These are phyloP conservation scores for Hirtodrosophila histrioides DNA, from an alignment of 2,888 invertebrate genomes.

Conservation along the genomic window DNA sequence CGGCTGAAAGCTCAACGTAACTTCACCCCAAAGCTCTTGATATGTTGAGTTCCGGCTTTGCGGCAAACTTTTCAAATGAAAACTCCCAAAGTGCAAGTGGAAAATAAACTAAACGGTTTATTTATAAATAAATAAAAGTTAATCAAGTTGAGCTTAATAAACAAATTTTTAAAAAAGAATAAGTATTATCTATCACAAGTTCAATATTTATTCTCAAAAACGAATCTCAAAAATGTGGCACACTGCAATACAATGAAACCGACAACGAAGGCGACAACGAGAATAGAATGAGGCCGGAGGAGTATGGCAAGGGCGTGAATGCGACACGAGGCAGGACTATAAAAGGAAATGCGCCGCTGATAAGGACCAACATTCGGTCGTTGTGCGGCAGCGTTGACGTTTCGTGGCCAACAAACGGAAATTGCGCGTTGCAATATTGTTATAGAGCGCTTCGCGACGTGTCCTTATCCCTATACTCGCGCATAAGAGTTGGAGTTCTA, in stretches of 20 bases:
- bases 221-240: neutral
- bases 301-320: neutral
- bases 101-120: neutral
- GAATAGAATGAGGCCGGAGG: conserved; percentile 8
- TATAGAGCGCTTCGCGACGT: conserved; percentile 14
- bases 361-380: conserved; percentile 82
- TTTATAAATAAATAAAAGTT: neutral
- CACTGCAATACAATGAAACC: conserved; percentile 6
- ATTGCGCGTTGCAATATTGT: conserved; percentile 21
- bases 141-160: neutral
- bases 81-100: neutral
- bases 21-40: conserved; percentile 34
- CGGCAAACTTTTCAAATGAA: conserved; percentile 28
- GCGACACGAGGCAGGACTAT: conserved; percentile 65
- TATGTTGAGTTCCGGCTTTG: conserved; percentile 37
- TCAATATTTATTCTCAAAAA: neutral
- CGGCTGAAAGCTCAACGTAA: conserved; percentile 13
- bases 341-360: conserved; percentile 83
- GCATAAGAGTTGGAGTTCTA: conserved; percentile 57
- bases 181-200: neutral
- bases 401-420: conserved; percentile 58
- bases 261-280: conserved; percentile 2
- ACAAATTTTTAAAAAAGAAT: neutral
- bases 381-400: conserved; percentile 76
- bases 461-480: conserved; percentile 7